Conservation (phyloP, 1,140 invertebrate species). For the Eurytemora carolleeae region DNA sequence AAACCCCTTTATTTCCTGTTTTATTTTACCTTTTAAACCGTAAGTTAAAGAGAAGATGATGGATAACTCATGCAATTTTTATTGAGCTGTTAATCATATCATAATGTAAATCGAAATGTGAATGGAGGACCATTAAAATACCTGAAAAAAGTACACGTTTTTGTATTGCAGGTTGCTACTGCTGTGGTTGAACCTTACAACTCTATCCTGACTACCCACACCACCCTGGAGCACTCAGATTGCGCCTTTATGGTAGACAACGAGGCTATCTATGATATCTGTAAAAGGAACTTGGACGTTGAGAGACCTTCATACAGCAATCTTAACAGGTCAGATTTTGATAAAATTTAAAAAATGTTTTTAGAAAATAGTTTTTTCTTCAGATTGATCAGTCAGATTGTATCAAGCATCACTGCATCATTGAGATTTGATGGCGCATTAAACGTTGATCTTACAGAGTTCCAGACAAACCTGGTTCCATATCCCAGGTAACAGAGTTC, state of each 20-base stretch:
- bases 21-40: no score
- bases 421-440: slow-evolving; percentile 68
- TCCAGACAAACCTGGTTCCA: slow-evolving; percentile 67
- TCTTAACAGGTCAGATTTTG: slow-evolving; percentile 39
- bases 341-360: no score
- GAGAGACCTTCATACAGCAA: slow-evolving; percentile 60
- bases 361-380: no score
- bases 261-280: slow-evolving; percentile 80
- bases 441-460: slow-evolving; percentile 72
- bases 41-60: no score
- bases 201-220: slow-evolving; percentile 55
- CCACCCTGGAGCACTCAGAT: slow-evolving; percentile 54
- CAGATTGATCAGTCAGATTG: slow-evolving; percentile 57
- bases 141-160: no score
- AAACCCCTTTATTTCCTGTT: no score
- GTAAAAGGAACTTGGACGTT: slow-evolving; percentile 64
- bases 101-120: no score
- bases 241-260: slow-evolving; percentile 72
- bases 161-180: slow-evolving; percentile 31
- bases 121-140: no score
- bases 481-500: slow-evolving; percentile 39
- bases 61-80: no score
- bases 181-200: slow-evolving; percentile 36
- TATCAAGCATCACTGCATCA: slow-evolving; percentile 68
- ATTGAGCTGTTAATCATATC: no score